Conservation (phyloP, 2,888 invertebrate species). For the Mycogona germanica region DNA sequence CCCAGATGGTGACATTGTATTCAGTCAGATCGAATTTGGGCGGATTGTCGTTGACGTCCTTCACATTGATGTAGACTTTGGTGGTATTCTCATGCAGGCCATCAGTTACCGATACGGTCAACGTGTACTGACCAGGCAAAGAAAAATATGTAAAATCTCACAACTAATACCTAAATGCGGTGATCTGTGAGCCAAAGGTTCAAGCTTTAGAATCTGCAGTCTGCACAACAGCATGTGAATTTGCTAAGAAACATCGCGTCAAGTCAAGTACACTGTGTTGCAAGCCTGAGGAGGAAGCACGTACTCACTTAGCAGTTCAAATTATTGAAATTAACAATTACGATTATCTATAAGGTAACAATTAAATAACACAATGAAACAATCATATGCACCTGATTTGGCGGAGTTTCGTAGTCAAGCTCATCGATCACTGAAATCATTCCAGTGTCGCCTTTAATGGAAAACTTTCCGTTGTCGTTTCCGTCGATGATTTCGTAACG, state of each 20-base stretch:
- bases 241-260: too few relatives aligned
- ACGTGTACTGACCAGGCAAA: slow-evolving; percentile 48
- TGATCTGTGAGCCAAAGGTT: too few relatives aligned
- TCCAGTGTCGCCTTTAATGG: slow-evolving; percentile 50
- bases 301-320: too few relatives aligned
- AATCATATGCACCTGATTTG: slow-evolving; percentile 28
- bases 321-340: too few relatives aligned
- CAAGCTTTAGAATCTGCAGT: too few relatives aligned
- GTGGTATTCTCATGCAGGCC: slow-evolving; percentile 72
- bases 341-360: too few relatives aligned
- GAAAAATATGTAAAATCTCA: slow-evolving; percentile 7
- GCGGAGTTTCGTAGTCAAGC: slow-evolving; percentile 79
- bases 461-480: slow-evolving; percentile 73
- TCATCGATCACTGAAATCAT: slow-evolving; percentile 96
- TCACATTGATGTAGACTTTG: slow-evolving; percentile 68
- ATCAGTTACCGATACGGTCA: slow-evolving; percentile 73
- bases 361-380: too few relatives aligned
- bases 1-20: slow-evolving; percentile 58
- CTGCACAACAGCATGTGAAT: too few relatives aligned
- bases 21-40: slow-evolving; percentile 63
- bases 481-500: slow-evolving; percentile 78
- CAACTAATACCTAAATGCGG: too few relatives aligned
- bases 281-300: too few relatives aligned
- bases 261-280: too few relatives aligned
- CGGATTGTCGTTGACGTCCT: slow-evolving; percentile 84